phyloP scores from a whole-genome alignment of 2,113 vertebrate species.

The Prolemur simus region DNA sequence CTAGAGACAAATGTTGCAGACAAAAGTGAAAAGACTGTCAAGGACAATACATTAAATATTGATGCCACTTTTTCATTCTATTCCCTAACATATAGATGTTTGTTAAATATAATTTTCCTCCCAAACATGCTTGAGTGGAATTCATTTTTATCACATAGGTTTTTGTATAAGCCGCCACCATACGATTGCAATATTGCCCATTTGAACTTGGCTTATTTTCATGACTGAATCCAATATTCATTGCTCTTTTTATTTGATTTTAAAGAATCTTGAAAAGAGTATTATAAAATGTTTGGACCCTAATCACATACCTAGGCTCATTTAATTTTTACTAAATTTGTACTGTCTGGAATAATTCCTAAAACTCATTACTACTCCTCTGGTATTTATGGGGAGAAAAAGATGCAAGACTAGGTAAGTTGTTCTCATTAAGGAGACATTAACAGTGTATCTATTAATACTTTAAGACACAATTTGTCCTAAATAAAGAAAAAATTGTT shows the following conservation, averaged over 20 bases:
- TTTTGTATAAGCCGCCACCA: not conserved
- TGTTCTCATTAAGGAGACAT: not conserved
- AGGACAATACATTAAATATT: not conserved
- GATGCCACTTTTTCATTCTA: not conserved
- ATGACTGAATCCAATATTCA: not conserved
- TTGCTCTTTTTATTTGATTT: not conserved
- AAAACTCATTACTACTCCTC: not conserved
- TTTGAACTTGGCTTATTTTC: not conserved
- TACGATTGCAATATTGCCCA: not conserved
- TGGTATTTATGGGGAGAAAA: no score
- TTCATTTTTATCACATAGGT: not conserved
- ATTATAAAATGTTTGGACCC: not conserved
- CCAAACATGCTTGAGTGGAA: not conserved
- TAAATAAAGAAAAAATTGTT: not conserved
- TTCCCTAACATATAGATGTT: not conserved
- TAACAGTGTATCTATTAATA: not conserved
- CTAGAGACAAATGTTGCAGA: not conserved
- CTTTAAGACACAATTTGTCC: not conserved
- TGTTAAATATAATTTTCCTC: not conserved
- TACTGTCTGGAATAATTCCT: not conserved
- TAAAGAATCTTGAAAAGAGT: not conserved
- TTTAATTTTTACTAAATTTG: not conserved
- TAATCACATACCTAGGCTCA: not conserved
- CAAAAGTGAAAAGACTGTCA: not conserved
- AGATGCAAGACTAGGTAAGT: not conserved